Conservation (phyloP, 2,888 invertebrate species). For the Scotopteryx bipunctaria region DNA sequence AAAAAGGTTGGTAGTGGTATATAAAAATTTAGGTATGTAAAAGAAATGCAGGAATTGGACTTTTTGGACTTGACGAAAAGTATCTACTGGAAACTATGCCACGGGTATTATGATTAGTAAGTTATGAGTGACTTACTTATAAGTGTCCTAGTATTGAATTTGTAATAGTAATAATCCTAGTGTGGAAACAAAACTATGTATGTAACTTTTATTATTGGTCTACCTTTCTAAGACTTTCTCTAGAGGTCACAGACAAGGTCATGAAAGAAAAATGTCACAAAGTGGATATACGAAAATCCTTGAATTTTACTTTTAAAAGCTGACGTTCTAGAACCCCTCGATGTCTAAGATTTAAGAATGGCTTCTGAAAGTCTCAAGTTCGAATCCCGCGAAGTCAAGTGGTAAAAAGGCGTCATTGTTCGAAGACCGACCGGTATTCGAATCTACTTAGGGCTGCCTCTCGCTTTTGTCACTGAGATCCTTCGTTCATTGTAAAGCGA, state of each 20-base stretch:
- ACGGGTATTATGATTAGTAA: too few species aligned
- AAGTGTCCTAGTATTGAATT: too few species aligned
- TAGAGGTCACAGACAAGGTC: not conserved
- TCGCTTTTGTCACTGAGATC: slow-evolving; percentile 1
- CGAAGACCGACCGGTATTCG: slow-evolving; percentile 47
- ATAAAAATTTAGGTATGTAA: too few species aligned
- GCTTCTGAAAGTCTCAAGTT: slow-evolving; percentile 41
- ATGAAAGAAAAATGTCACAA: not conserved
- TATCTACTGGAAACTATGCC: too few species aligned
- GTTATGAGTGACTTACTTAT: too few species aligned
- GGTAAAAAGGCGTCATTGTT: slow-evolving; percentile 52
- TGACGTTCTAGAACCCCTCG: slow-evolving; percentile 12
- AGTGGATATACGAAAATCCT: not conserved
- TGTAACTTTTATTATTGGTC: too few species aligned
- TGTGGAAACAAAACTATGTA: too few species aligned
- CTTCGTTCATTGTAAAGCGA: not conserved
- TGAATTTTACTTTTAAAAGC: slow-evolving; percentile 1
- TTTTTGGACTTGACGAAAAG: too few species aligned
- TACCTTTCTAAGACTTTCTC: too few species aligned
- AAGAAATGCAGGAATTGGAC: too few species aligned
- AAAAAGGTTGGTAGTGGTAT: too few species aligned
- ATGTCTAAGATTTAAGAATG: slow-evolving; percentile 28
- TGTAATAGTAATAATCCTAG: too few species aligned
- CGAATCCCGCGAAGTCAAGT: slow-evolving; percentile 46
- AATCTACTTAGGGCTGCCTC: slow-evolving; percentile 48